Conservation (phyloP, 2,888 invertebrate genomes). For the Pyrrhosoma nymphula region DNA sequence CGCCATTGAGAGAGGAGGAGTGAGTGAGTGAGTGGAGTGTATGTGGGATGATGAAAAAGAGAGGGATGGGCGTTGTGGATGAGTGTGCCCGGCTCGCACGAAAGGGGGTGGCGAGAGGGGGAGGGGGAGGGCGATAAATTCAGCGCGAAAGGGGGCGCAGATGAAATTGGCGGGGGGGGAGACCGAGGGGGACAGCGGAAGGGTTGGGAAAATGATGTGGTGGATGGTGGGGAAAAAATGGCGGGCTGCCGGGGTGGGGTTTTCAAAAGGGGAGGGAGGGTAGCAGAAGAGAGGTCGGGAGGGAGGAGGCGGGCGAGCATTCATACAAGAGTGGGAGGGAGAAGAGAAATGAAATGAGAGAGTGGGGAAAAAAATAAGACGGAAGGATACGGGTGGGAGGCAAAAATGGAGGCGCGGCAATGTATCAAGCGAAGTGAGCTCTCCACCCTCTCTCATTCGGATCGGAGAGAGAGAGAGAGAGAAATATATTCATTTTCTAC, state of each 20-base stretch:
- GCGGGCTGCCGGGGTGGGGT: background rate
- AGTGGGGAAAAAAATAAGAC: background rate
- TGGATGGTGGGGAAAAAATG: constrained; percentile 1
- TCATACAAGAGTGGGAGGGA: constrained; percentile 6
- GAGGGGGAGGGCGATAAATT: constrained; percentile 56
- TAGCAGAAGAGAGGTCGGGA: background rate
- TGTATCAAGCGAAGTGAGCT: background rate
- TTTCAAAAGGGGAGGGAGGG: background rate
- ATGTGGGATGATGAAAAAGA: constrained; percentile 59
- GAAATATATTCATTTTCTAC: background rate
- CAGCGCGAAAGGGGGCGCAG: constrained; percentile 59
- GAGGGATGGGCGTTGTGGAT: constrained; percentile 43
- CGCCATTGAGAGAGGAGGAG: background rate
- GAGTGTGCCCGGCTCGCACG: background rate
- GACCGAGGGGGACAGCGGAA: constrained; percentile 7
- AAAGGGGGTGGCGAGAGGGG: background rate
- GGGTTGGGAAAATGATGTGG: constrained; percentile 54
- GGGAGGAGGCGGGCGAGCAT: background rate
- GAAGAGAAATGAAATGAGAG: constrained; percentile 17
- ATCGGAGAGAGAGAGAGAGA: background rate
- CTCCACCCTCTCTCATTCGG: background rate
- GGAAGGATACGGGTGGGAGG: background rate
- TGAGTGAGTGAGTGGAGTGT: background rate
- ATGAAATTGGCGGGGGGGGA: constrained; percentile 62
- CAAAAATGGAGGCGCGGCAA: background rate